A percentile compares a stretch with the other conserved stretches of the same genome.
Conservation (phyloP, 1,140 invertebrate genomes). For the Pseudomyrmex gracilis region DNA sequence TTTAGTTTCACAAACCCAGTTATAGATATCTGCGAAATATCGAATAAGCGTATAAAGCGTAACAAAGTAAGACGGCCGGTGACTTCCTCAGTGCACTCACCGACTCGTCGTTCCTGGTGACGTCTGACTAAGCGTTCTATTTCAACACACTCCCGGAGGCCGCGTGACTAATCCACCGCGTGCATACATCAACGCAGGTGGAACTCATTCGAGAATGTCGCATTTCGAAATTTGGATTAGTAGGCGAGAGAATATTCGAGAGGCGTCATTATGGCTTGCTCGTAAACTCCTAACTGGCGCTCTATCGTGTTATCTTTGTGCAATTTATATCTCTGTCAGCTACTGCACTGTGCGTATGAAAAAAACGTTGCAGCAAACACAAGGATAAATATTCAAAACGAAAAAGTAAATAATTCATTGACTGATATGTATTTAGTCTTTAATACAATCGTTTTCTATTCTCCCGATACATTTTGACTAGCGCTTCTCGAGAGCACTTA, state of each 20-base stretch:
- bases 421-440: too few relatives aligned
- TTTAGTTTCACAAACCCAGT: not conserved
- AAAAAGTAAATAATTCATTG: too few relatives aligned
- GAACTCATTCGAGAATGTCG: slow-evolving; percentile 72
- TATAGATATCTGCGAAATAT: slow-evolving; percentile 18
- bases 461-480: too few relatives aligned
- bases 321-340: not conserved
- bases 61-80: slow-evolving; percentile 66
- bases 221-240: slow-evolving; percentile 71
- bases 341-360: not conserved
- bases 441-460: too few relatives aligned
- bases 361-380: not conserved
- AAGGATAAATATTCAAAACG: not conserved
- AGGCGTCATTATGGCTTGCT: slow-evolving; percentile 23
- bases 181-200: slow-evolving; percentile 71
- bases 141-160: slow-evolving; percentile 72
- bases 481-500: too few relatives aligned
- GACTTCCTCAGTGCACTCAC: slow-evolving; percentile 62
- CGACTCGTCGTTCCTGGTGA: slow-evolving; percentile 65
- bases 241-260: slow-evolving; percentile 39
- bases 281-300: slow-evolving; percentile 7
- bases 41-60: slow-evolving; percentile 60
- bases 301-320: not conserved
- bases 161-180: slow-evolving; percentile 74
- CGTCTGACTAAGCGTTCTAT: slow-evolving; percentile 80